Evolutionary conservation across 2,888 invertebrate genomes (phyloP), one percentile per base, ranked within the genome.

Genomic region (Cecidostiba fungosa): DNA sequence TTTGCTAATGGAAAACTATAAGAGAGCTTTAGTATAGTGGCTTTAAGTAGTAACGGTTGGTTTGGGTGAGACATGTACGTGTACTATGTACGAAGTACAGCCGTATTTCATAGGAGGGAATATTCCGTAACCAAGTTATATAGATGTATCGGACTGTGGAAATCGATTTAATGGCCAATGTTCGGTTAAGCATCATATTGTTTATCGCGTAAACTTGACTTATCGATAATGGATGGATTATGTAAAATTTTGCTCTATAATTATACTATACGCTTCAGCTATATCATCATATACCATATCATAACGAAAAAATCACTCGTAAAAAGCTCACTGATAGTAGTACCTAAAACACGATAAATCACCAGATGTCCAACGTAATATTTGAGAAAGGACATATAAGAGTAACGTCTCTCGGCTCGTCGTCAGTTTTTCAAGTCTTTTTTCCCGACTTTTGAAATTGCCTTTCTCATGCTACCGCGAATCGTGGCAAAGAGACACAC

Each of bases 161-260:
- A 66, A 66, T 66, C 66, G 29, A 66, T 66, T n/a, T 66, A 26
- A 66, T 66, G 23, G 66, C 26, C 66, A 62, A 62, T 66, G 14
- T 66, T 66, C 29, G 66, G 26, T 16, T 12, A 66, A 66, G 29
- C 66, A 66, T 66, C 23, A 12, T 14, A 66, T 12, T n/a, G 77
- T 32, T 62, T 14, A 29, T 54, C 16, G 36, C 76, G 54, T 16
- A 54, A 50, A 59, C 36, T 32, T 12, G 77, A 47, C 23, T 59
- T 12, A 47, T 26, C 26, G 29, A 66, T 66, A 66, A 66, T 66
- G 66, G 66, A 54, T 54, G 54, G 4, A 19, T 54, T n/a, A n/a
- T 54, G 54, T n/a, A 54, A 54, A 19, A 54, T 54, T 12, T n/a
- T 6, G 3, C n/a, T 59, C 54, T n/a, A n/a, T n/a, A 23, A 59